These are phyloP conservation scores for Pygmarrhopalites habei DNA, from an alignment of 1,140 invertebrate species.

Conservation along the genomic window DNA sequence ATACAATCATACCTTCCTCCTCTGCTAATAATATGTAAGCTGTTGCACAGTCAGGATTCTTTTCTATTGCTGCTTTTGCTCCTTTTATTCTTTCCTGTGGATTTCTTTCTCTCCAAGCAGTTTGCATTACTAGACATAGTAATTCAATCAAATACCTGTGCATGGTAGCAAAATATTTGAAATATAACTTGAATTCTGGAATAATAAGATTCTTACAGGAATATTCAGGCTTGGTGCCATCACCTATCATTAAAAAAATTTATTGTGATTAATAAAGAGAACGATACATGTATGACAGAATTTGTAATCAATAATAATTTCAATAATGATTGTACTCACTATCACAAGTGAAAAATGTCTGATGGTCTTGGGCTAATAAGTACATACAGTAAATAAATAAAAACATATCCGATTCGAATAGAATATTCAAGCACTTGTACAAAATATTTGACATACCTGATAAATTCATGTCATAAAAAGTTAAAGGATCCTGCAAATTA, in stretches of 20 bases:
- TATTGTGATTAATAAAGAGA: no score
- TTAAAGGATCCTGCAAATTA: slow-evolving; percentile 91
- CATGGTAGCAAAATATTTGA: no score
- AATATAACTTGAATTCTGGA: no score
- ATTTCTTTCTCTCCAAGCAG: slow-evolving; percentile 93
- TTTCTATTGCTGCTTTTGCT: slow-evolving; percentile 81
- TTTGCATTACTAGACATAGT: slow-evolving; percentile 97
- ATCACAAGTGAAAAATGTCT: slow-evolving; percentile 95
- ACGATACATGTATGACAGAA: no score
- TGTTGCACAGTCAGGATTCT: slow-evolving; percentile 88
- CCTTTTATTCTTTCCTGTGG: slow-evolving; percentile 83
- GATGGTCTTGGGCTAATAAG: slow-evolving; percentile 98
- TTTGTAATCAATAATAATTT: no score
- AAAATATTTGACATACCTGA: no score
- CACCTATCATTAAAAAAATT: no score
- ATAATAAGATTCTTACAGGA: slow-evolving; percentile 68
- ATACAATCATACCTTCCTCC: slow-evolving; percentile 88
- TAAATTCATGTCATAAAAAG: slow-evolving; percentile 98
- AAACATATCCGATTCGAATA: no score
- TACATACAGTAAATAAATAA: no score
- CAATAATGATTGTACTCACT: no score
- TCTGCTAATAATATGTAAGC: slow-evolving; percentile 93
- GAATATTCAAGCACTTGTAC: no score
- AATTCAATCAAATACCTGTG: no score
- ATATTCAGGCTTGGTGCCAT: slow-evolving; percentile 82